Base-by-base conservation (phyloP, 2,888 invertebrate genomes). In the Stratiomys singularior region DNA sequence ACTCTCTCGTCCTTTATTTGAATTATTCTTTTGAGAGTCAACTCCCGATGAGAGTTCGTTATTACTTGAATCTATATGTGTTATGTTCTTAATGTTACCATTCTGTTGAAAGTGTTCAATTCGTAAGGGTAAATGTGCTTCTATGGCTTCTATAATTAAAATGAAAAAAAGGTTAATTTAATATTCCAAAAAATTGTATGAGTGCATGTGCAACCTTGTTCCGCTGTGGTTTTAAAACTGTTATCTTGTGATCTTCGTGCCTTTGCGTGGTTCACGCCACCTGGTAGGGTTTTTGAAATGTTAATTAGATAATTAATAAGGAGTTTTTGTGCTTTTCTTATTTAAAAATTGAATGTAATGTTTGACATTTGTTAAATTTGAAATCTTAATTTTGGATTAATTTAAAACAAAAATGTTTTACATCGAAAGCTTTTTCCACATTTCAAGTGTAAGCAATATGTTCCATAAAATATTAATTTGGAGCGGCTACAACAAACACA, bases 71-170 rank as follows among this genome's bases (percentile, higher is more conserved):
- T 81, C 80, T 71, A 80, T 81, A 69, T 83, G 83, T 84, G 80
- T 71, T 72, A 82, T 83, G 83, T 83, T 86, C 85, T 88, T 88
- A 80, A 89, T 84, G 83, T 88, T 89, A 64, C 89, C 89, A 81
- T 89, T 90, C 82, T 88, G 88, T 83, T 89, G 89, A 80, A 88
- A 88, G 78, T 87, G 88, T 56, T 88, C 89, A 76, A 80, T 77
- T 71, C 80, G 79, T 44, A 86, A 81, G 27, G 86, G 84, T 81
- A 85, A 80, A 76, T 84, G 85, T 76, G 83, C 84, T 82, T 87
- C 88, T 82, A 87, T 83, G 78, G 85, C 83, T 82, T 87, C 87
- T 87, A 84, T 30, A 58, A 64, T 47, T n/a, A 64, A 72, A 72
- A 30, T 2, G 15, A 56, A 28, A 66, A 63, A 27, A 66, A 4